Percentiles rank a stretch among this genome's conserved stretches.
Conservation (phyloP, 1,140 invertebrate genomes). For the Oreohelix idahoensis region DNA sequence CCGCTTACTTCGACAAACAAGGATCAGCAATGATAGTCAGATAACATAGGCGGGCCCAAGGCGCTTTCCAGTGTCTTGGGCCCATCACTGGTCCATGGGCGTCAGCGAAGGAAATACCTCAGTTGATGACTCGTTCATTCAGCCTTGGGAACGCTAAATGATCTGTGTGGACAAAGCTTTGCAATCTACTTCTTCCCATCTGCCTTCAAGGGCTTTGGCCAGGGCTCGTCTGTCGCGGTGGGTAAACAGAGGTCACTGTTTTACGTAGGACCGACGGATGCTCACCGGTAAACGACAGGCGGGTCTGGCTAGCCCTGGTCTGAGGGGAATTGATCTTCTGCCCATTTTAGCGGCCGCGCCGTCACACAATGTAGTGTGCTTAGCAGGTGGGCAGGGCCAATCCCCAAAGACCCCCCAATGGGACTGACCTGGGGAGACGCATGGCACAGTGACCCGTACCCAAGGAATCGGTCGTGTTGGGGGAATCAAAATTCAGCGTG, state of each 20-base stretch:
- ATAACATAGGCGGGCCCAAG: conserved; percentile 9
- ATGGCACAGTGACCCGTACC: conserved; percentile 9
- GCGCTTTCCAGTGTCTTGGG: conserved; percentile 25
- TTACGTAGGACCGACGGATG: not conserved
- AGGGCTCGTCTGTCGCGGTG: not conserved
- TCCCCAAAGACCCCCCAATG: conserved; percentile 10
- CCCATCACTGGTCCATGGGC: conserved; percentile 22
- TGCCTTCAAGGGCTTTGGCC: conserved; percentile 1
- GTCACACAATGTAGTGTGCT: conserved; percentile 38
- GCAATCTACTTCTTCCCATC: not conserved
- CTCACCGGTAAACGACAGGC: not conserved
- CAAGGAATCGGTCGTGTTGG: conserved; percentile 32
- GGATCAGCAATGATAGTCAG: not conserved
- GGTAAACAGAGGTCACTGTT: not conserved
- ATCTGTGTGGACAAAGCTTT: not conserved
- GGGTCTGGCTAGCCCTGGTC: conserved; percentile 8
- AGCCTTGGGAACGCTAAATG: conserved; percentile 3
- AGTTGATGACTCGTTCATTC: conserved; percentile 2
- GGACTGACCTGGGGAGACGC: conserved; percentile 25
- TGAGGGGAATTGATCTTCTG: not conserved
- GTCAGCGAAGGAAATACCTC: no score
- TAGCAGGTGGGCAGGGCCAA: not conserved
- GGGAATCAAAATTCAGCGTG: not conserved
- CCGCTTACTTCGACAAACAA: conserved; percentile 22
- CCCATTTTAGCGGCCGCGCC: conserved; percentile 35